Conservation (phyloP, 2,888 invertebrate species). For the Platerodrilus igneus region DNA sequence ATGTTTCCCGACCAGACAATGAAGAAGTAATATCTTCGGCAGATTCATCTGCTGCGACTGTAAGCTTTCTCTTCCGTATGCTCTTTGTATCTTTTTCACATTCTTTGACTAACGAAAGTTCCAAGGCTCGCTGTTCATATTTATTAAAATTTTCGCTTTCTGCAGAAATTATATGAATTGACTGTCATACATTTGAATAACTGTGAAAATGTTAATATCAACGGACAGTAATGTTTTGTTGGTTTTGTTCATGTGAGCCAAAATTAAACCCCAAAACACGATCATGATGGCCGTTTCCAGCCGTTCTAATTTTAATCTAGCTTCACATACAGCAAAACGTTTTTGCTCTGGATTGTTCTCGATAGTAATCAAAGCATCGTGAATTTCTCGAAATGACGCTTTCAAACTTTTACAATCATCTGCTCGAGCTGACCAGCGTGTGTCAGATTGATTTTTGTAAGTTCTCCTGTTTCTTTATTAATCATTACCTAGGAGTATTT, state of each 20-base stretch:
- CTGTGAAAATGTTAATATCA: background rate
- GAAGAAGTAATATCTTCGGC: constrained; percentile 7
- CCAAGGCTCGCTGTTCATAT: background rate
- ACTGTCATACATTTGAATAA: constrained; percentile 5
- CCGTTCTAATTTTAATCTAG: constrained; percentile 4
- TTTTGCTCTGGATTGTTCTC: constrained; percentile 4
- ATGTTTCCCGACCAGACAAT: constrained; percentile 4
- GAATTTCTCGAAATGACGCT: constrained; percentile 7
- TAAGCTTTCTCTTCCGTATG: constrained; percentile 2
- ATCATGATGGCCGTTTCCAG: background rate
- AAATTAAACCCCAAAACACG: constrained; percentile 7
- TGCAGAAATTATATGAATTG: constrained; percentile 7
- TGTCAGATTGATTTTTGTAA: too few species aligned
- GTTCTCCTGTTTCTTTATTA: too few species aligned
- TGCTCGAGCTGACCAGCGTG: too few species aligned
- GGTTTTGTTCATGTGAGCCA: constrained; percentile 1
- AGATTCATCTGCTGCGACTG: constrained; percentile 4
- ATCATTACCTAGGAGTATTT: too few species aligned
- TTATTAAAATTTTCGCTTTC: constrained; percentile 6
- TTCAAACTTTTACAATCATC: too few species aligned
- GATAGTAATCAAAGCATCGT: constrained; percentile 1
- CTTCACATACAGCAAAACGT: constrained; percentile 1
- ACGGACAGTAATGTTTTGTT: constrained; percentile 2
- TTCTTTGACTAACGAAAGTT: constrained; percentile 1
- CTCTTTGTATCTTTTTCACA: background rate